Evolutionary conservation across 2,797 vertebrate genomes (phyloP).

Genomic region (Glyptemys insculpta): DNA sequence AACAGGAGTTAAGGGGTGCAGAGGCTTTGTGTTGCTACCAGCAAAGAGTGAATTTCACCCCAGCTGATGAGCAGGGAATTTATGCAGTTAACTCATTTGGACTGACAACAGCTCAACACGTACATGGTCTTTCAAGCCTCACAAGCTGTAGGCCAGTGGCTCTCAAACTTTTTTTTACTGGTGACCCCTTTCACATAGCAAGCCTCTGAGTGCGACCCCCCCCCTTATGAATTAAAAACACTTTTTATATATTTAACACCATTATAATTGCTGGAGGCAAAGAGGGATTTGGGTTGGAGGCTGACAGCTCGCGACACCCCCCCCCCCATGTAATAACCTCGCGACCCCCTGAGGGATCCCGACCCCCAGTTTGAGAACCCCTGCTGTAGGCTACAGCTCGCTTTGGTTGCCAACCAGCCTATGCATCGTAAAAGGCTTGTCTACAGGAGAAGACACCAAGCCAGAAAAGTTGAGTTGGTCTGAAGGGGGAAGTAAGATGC

Average conservation of each 20-base stretch:
- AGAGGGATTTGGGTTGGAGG: too few relatives aligned
- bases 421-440: background rate
- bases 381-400: background rate
- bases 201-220: too few relatives aligned
- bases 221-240: too few relatives aligned
- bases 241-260: too few relatives aligned
- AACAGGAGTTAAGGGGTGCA: background rate
- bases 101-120: background rate
- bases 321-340: too few relatives aligned
- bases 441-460: background rate
- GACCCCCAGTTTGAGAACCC: too few relatives aligned
- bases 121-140: background rate
- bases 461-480: background rate
- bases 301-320: too few relatives aligned
- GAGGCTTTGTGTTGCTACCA: background rate
- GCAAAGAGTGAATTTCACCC: constrained; percentile 5
- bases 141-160: background rate
- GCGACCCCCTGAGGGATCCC: too few relatives aligned
- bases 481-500: background rate
- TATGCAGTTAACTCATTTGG: background rate
- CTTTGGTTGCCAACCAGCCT: background rate
- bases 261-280: too few relatives aligned
- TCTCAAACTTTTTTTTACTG: too few relatives aligned
- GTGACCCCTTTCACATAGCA: too few relatives aligned
- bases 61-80: background rate